A percentile compares a stretch with the other conserved stretches of the same genome.
Evolutionary conservation across 2,113 vertebrate genomes (phyloP).

Genomic region (Upupa epops): DNA sequence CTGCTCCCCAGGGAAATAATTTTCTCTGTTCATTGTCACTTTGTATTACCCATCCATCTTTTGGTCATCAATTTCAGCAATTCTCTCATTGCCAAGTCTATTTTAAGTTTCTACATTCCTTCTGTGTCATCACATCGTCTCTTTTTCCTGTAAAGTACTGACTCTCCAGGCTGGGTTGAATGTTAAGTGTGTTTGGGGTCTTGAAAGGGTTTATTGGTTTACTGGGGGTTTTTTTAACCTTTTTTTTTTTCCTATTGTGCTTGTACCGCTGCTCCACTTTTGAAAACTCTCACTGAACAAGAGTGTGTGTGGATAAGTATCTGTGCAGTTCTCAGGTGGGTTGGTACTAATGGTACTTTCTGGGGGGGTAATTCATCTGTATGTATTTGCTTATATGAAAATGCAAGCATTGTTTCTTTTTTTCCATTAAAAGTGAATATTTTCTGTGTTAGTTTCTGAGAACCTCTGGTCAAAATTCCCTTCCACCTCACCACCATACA

Average conservation of each 20-base stretch:
- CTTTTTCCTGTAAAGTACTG: neutral
- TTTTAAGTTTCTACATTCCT: conserved; percentile 47
- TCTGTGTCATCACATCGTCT: conserved; percentile 9
- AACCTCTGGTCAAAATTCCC: neutral
- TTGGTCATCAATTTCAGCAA: neutral
- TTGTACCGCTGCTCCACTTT: neutral
- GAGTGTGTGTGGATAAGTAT: neutral
- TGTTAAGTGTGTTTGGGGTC: neutral
- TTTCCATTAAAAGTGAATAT: neutral
- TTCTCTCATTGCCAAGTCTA: conserved; percentile 9
- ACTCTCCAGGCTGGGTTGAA: neutral
- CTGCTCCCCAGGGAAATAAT: neutral
- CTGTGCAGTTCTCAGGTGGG: neutral
- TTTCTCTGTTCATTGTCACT: conserved; percentile 30
- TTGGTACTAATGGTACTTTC: neutral
- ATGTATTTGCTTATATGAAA: neutral
- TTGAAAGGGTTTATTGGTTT: neutral
- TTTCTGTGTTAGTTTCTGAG: neutral
- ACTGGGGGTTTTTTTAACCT: neutral
- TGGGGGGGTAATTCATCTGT: neutral
- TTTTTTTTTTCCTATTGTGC: neutral
- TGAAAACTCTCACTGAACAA: neutral
- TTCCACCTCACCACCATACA: neutral
- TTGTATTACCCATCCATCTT: conserved; percentile 28
- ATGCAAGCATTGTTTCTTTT: neutral